Evolutionary conservation across 2,888 invertebrate species (phyloP).

Genomic region (Synergus gifuensis): DNA sequence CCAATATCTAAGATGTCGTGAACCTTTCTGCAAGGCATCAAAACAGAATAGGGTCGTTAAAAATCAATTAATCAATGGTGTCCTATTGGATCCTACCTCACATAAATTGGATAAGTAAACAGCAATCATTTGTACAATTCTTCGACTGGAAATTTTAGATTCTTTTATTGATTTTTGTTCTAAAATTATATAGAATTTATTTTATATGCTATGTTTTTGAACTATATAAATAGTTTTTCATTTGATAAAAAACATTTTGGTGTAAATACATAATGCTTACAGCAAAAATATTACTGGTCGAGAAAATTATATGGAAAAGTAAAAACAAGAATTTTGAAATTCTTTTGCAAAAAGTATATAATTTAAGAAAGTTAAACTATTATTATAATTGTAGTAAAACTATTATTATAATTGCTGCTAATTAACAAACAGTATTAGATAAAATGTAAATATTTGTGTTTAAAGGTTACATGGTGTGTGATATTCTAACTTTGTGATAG

Average conservation of each 20-base stretch:
- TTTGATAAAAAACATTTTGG: background rate
- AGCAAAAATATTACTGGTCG: background rate
- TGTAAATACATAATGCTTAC: background rate
- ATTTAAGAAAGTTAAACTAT: too few species aligned
- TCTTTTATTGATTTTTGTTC: background rate
- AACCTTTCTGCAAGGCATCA: slow-evolving; percentile 10
- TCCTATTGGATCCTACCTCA: background rate
- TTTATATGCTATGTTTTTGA: background rate
- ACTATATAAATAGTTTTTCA: background rate
- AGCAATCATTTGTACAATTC: background rate
- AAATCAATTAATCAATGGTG: slow-evolving; percentile 23
- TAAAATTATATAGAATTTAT: background rate
- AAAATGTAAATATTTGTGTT: too few species aligned
- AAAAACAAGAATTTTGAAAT: background rate
- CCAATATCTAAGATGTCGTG: background rate
- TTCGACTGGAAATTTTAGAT: background rate
- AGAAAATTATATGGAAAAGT: background rate
- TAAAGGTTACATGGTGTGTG: background rate
- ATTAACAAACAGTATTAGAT: background rate
- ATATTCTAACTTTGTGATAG: background rate
- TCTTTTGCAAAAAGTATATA: background rate
- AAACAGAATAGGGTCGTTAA: slow-evolving; percentile 9
- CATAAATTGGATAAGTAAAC: slow-evolving; percentile 13
- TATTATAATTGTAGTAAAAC: too few species aligned
- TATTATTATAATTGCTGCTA: too few species aligned